These are phyloP conservation scores for Caiman crocodilus DNA, from an alignment of 2,797 vertebrate species.

Conservation along the genomic window DNA sequence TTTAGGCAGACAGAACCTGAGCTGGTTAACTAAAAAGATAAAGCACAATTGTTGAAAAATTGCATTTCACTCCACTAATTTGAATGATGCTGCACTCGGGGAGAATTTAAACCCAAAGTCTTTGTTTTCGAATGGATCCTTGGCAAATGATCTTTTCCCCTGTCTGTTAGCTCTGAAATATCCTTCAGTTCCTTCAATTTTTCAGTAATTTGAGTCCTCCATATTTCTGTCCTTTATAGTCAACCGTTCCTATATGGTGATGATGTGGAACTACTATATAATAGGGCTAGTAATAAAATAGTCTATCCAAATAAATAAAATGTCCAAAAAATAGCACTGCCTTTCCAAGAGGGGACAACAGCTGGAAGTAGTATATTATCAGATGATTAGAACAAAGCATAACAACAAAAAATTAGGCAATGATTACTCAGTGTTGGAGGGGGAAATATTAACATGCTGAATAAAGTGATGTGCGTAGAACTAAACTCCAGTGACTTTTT, in stretches of 20 bases:
- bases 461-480: background rate
- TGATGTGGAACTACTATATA: background rate
- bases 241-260: background rate
- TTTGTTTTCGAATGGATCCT: background rate
- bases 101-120: background rate
- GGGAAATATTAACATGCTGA: background rate
- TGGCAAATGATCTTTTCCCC: background rate
- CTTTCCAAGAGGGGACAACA: background rate
- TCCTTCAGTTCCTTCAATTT: background rate
- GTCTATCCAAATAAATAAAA: background rate
- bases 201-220: background rate
- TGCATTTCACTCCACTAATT: background rate
- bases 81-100: background rate
- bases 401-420: background rate
- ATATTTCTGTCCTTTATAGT: background rate
- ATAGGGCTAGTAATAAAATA: background rate
- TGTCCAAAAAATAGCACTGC: background rate
- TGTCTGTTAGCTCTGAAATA: background rate
- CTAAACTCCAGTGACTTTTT: background rate
- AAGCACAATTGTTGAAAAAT: background rate
- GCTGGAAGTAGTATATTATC: background rate
- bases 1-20: background rate
- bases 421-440: background rate
- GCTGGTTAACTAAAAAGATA: background rate
- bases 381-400: background rate